Percentiles rank a stretch among this genome's conserved stretches.
Evolutionary conservation across 2,888 invertebrate species (phyloP).

Genomic region (Acleris holmiana): DNA sequence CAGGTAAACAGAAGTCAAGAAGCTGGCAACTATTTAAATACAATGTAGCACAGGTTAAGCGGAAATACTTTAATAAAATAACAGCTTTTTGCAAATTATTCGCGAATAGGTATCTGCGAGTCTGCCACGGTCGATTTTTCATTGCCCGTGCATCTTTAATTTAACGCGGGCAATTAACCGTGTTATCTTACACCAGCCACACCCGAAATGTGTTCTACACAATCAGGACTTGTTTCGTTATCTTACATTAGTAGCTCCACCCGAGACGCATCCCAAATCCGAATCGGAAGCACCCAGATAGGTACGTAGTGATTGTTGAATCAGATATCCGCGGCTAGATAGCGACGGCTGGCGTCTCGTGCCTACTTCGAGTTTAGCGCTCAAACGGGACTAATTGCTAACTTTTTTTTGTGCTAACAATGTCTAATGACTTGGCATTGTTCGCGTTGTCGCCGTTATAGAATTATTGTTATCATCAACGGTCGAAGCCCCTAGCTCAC

Average conservation of each 20-base stretch:
- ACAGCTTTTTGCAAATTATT: not conserved
- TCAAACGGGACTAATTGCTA: slow-evolving; percentile 26
- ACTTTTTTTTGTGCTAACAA: slow-evolving; percentile 48
- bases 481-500: slow-evolving; percentile 75
- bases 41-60: slow-evolving; percentile 4
- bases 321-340: slow-evolving; percentile 9
- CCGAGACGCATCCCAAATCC: slow-evolving; percentile 21
- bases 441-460: slow-evolving; percentile 41
- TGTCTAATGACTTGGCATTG: slow-evolving; percentile 50
- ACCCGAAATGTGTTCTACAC: slow-evolving; percentile 15
- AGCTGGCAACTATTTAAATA: slow-evolving; percentile 5
- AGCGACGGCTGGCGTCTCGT: slow-evolving; percentile 13
- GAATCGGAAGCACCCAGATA: slow-evolving; percentile 17
- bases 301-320: slow-evolving; percentile 4
- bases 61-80: not conserved
- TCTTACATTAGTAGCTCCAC: slow-evolving; percentile 29
- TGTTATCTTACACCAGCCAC: slow-evolving; percentile 27
- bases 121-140: slow-evolving; percentile 24
- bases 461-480: slow-evolving; percentile 66
- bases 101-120: not conserved
- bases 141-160: not conserved
- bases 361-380: slow-evolving; percentile 9
- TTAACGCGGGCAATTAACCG: slow-evolving; percentile 17
- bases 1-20: slow-evolving; percentile 13
- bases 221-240: slow-evolving; percentile 21